Evolutionary conservation across 2,888 invertebrate species (phyloP).

Genomic region (Esperia sulphurella): DNA sequence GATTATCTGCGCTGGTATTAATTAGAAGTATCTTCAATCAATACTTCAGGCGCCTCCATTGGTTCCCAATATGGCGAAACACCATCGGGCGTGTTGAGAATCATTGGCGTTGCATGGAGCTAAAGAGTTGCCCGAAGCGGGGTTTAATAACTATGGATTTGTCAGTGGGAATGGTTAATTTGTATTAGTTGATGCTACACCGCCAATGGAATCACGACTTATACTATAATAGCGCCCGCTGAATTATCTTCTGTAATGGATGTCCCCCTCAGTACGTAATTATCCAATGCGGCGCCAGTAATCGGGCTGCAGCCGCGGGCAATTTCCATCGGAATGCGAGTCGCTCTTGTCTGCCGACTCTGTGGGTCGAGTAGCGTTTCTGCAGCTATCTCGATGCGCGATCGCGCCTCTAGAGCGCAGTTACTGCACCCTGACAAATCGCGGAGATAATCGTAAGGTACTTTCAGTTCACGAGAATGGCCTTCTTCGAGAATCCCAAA

Average conservation of each 20-base stretch:
- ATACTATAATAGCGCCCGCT: constrained; percentile 60
- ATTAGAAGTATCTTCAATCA: constrained; percentile 7
- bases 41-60: neutral
- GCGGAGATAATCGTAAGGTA: constrained; percentile 30
- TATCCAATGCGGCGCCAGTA: constrained; percentile 64
- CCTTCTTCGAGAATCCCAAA: constrained; percentile 27
- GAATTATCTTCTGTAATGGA: constrained; percentile 70
- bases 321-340: constrained; percentile 63
- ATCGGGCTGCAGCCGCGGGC: constrained; percentile 50
- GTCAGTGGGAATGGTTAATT: constrained; percentile 40
- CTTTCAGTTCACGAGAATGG: neutral
- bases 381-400: constrained; percentile 44
- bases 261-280: constrained; percentile 65
- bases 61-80: constrained; percentile 32
- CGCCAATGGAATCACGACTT: constrained; percentile 54
- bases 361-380: constrained; percentile 58
- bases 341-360: constrained; percentile 31
- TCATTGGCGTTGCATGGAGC: constrained; percentile 33
- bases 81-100: constrained; percentile 33
- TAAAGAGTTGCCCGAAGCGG: constrained; percentile 40
- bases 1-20: neutral
- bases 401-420: constrained; percentile 33
- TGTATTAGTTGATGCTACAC: constrained; percentile 43
- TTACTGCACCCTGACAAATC: constrained; percentile 50
- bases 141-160: constrained; percentile 33